Base-by-base conservation (phyloP, 2,113 vertebrate genomes). In the Amphiprion percula region DNA sequence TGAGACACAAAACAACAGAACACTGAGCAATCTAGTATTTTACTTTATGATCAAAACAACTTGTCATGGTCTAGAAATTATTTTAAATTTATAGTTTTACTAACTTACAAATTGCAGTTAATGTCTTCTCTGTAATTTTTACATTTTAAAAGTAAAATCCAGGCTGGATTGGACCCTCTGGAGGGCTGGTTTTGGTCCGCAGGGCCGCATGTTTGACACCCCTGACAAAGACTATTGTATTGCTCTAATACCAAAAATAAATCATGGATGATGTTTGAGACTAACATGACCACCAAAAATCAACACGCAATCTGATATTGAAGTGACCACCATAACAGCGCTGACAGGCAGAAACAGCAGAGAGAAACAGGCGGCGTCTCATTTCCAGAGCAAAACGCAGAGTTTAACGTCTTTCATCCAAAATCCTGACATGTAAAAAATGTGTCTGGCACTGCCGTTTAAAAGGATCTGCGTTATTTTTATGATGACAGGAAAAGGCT, bases 321-420 rank as follows among this genome's bases (percentile, higher is more conserved):
- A 63, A 23, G 37, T 67, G 41, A n/a, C 26, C 2, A 21, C 39
- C 33, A 19, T 49, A 73, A 68, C 26, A 4, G 33, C 46, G 23
- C 53, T 33, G 41, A 78, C 61, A 87, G 53, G 69, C 55, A 73
- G 15, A 64, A 68, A 74, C 55, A 70, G 47, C 65, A 63, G 41
- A 44, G 2, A 4, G 14, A 37, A 9, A 37, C 33, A 37, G 33
- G 9, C 7, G 33, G 33, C 12, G 6, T 50, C 44, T 59, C 15
- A 28, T 41, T 65, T 73, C 39, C 47, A 33, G 21, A 46, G 2
- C 15, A 33, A 68, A 74, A 63, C n/a, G 46, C 63, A 24, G 12
- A 6, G 6, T 69, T 53, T 3, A 69, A 10, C 23, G 39, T 21
- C 85, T 70, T 70, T 24, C 21, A 62, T 21, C 23, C 54, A 39